Evolutionary conservation across 2,797 vertebrate genomes (phyloP).

Genomic region (Taeniopygia guttata): DNA sequence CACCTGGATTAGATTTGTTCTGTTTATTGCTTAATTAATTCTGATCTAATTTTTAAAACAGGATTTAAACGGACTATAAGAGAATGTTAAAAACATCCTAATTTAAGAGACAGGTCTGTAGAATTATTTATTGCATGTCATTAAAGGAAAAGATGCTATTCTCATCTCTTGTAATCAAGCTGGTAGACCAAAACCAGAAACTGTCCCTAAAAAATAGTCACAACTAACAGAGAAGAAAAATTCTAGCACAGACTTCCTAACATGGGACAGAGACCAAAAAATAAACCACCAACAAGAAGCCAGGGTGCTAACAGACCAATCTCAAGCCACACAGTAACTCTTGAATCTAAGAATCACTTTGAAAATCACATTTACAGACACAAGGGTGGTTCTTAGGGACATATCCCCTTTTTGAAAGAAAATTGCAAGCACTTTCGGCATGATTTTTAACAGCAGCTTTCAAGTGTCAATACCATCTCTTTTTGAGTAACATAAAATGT

Average conservation of each 20-base stretch:
- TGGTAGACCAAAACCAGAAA: not conserved
- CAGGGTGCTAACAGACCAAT: not conserved
- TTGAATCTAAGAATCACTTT: not conserved
- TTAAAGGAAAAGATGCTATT: not conserved
- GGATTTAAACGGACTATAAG: not conserved
- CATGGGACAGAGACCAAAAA: not conserved
- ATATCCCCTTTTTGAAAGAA: not conserved
- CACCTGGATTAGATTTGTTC: not conserved
- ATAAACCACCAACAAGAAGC: not conserved
- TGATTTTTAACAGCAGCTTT: not conserved
- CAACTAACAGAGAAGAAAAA: not conserved
- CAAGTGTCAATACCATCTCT: not conserved
- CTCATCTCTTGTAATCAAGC: not conserved
- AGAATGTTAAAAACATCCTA: not conserved
- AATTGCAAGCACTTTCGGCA: not conserved
- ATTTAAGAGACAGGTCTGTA: not conserved
- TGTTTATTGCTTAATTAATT: not conserved
- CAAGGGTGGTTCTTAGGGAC: not conserved
- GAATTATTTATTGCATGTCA: not conserved
- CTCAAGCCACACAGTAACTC: not conserved
- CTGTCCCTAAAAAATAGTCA: not conserved
- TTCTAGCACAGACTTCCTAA: not conserved
- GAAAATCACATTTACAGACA: not conserved
- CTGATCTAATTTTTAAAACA: not conserved
- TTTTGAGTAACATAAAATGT: not conserved